Conservation (phyloP, 2,797 vertebrate genomes). For the Oreochromis mossambicus region DNA sequence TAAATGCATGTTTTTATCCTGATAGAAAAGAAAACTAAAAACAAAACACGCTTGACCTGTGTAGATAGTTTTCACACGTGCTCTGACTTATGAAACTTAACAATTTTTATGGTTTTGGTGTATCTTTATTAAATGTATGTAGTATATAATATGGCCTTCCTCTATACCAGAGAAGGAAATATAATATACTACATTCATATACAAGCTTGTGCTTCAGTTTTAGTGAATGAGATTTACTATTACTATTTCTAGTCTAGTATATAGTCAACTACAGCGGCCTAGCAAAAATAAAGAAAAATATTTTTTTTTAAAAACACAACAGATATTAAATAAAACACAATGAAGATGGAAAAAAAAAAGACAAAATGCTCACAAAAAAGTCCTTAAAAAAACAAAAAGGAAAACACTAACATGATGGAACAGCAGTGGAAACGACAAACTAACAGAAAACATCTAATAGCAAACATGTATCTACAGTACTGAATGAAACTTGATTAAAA, state of each 20-base stretch:
- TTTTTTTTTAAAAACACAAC: background rate
- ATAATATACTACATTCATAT: background rate
- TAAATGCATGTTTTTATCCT: background rate
- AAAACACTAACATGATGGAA: background rate
- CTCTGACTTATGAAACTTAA: background rate
- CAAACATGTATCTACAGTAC: rapidly evolving
- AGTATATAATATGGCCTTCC: background rate
- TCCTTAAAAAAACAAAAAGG: background rate
- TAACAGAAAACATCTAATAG: background rate
- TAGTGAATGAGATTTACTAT: background rate
- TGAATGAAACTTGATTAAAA: background rate
- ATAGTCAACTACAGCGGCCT: background rate
- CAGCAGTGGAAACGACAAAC: background rate
- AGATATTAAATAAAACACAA: background rate
- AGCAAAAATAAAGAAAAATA: background rate
- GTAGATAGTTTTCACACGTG: background rate
- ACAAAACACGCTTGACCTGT: background rate
- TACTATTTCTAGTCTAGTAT: background rate
- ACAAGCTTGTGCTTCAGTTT: background rate
- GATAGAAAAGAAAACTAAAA: background rate
- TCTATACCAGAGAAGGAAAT: background rate
- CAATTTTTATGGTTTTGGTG: background rate
- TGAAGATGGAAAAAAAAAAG: background rate
- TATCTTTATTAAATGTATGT: background rate
- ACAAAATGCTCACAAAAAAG: background rate